Conservation (phyloP, 2,113 vertebrate species). For the Beaufortia kweichowensis region DNA sequence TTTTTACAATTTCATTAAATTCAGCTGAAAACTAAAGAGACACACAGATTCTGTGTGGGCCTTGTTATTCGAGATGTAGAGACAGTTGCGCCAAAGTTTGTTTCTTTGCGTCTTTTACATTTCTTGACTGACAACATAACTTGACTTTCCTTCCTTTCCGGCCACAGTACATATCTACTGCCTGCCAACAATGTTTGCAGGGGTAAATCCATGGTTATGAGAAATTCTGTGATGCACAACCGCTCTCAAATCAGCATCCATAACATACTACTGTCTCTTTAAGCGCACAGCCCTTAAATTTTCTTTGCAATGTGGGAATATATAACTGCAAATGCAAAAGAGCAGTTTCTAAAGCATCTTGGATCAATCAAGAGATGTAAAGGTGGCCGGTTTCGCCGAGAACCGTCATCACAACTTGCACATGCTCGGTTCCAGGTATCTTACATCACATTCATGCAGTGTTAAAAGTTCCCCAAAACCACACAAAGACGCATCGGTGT, state of each 20-base stretch:
- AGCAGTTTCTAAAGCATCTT: neutral
- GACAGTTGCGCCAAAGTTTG: neutral
- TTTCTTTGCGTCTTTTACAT: slow-evolving; percentile 8
- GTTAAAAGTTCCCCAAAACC: slow-evolving; percentile 29
- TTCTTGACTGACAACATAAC: slow-evolving; percentile 26
- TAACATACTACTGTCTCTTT: no score
- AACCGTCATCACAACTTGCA: slow-evolving; percentile 24
- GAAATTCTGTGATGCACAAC: neutral
- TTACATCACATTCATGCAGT: slow-evolving; percentile 45
- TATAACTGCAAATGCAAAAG: neutral
- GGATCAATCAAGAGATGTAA: slow-evolving; percentile 38
- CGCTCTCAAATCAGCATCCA: neutral
- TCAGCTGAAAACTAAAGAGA: no score
- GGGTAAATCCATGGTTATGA: no score
- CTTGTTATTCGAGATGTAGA: neutral
- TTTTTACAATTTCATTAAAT: no score
- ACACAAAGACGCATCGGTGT: slow-evolving; percentile 10
- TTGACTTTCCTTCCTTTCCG: neutral
- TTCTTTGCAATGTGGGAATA: no score
- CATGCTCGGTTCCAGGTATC: slow-evolving; percentile 42
- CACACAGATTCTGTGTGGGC: no score
- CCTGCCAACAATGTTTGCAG: neutral
- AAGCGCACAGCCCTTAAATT: no score
- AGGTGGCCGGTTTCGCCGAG: neutral
- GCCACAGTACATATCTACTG: neutral